Evolutionary conservation across 2,797 vertebrate species (phyloP), one percentile per base, ranked within the genome.

Genomic region (Coregonus ussuriensis): DNA sequence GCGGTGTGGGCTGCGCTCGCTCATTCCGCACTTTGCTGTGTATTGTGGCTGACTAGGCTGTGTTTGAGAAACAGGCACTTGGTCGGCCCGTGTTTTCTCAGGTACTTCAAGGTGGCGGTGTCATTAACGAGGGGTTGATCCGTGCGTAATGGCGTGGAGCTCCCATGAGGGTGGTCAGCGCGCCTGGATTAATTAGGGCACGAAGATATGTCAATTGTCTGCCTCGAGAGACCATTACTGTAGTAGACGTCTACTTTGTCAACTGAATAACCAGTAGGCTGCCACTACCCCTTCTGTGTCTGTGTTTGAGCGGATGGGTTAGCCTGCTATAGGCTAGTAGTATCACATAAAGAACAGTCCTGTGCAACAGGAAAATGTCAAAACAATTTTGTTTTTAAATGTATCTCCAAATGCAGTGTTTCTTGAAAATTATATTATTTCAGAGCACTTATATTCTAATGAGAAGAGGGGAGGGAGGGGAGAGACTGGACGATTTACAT

Each of bases 121-220:
- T 88, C 90, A 92, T 93, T 92, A 93, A 93, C 90, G 31, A 89
- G 87, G 84, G 85, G 87, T 87, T 91, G 93, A 76, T 93, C 90
- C 89, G 84, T 75, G 0, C 84, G 87, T 94, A 94, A 93, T 93
- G 90, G 91, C 41, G 41, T 47, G 9, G 41, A 47, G 41, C 41
- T 47, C 41, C 41, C 41, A 3, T 47, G 41, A 13, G 41, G 41
- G 9, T 11, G 41, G 41, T 47, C 9, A 6, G 41, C 7, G 85
- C 59, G 6, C 84, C 67, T 67, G 84, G 62, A 21, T 69, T 88
- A 85, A 56, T 75, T 4, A 71, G 76, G 37, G 72, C 51, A 11
- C 11, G 59, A 0, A 63, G 67, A 71, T 75, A 66, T 74, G 79
- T 37, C 76, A 72, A 68, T 76, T 77, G 76, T 83, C 81, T 80